These are phyloP conservation scores for Amblyjoppa fuscipennis DNA, from an alignment of 2,888 invertebrate species.

Conservation along the genomic window DNA sequence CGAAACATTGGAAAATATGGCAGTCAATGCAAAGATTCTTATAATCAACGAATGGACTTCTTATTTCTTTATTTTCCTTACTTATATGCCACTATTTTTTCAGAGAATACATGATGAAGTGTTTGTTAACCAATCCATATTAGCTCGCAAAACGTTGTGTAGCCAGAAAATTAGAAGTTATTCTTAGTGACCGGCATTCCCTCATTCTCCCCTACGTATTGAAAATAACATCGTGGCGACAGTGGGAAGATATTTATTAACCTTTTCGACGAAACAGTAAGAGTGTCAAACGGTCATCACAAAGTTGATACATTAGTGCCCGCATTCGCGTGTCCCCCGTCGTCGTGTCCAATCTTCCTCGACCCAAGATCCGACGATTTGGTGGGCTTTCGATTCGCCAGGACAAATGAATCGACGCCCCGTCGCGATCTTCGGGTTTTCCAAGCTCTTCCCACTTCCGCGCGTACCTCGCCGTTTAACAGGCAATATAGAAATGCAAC, in stretches of 20 bases:
- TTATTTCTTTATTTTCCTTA: too few species aligned
- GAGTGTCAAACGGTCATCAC: conserved; percentile 38
- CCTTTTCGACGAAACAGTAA: not conserved
- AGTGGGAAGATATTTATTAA: not conserved
- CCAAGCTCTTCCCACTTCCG: conserved; percentile 84
- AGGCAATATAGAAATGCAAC: conserved; percentile 89
- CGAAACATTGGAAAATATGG: too few species aligned
- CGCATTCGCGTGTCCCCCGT: conserved; percentile 18
- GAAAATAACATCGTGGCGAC: not conserved
- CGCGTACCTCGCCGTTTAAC: conserved; percentile 88
- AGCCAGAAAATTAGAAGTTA: too few species aligned
- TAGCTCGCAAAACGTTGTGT: too few species aligned
- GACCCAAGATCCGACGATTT: conserved; percentile 44
- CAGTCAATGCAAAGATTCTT: too few species aligned
- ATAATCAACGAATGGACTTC: too few species aligned
- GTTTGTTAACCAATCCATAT: too few species aligned
- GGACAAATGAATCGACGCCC: conserved; percentile 67
- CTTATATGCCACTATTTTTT: too few species aligned
- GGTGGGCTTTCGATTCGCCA: conserved; percentile 65
- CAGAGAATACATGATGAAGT: too few species aligned
- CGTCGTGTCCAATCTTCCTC: conserved; percentile 17
- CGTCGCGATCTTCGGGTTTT: conserved; percentile 73
- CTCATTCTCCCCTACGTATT: not conserved
- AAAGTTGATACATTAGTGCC: conserved; percentile 60
- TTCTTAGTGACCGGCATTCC: too few species aligned